A percentile compares a stretch with the other conserved stretches of the same genome.
phyloP scores from a whole-genome alignment of 2,888 invertebrate genomes.

The Hypena proboscidalis region DNA sequence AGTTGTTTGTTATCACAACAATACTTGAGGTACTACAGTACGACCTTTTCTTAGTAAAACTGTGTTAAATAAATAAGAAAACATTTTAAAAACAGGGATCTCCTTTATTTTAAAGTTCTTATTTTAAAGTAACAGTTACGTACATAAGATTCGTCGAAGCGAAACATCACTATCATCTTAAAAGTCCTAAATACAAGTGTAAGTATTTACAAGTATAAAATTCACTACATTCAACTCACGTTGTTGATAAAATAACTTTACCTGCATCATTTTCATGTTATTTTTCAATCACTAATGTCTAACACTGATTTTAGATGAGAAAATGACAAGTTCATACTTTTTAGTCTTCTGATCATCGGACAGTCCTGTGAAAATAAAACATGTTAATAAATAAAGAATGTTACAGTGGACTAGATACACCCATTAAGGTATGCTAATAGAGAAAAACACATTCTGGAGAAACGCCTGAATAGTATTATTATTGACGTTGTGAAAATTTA shows the following conservation, averaged over 20 bases:
- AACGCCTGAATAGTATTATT: no score
- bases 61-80: constrained; percentile 26
- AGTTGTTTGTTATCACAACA: no score
- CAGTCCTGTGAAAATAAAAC: constrained; percentile 61
- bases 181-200: constrained; percentile 66
- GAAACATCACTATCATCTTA: constrained; percentile 76
- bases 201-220: constrained; percentile 82
- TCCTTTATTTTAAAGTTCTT: constrained; percentile 72
- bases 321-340: constrained; percentile 53
- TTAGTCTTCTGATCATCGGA: constrained; percentile 70
- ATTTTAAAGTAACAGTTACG: constrained; percentile 76
- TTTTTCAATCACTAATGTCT: constrained; percentile 66
- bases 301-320: constrained; percentile 73
- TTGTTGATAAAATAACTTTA: constrained; percentile 64
- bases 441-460: no score
- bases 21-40: constrained; percentile 1
- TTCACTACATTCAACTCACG: constrained; percentile 69
- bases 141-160: constrained; percentile 75
- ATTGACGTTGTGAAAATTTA: no score
- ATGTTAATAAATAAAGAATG: no score
- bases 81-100: constrained; percentile 63
- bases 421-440: no score
- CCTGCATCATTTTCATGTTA: constrained; percentile 62
- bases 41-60: neutral
- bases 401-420: no score